These are phyloP conservation scores for Drosophila bocqueti DNA, from an alignment of 1,140 invertebrate genomes.

Conservation along the genomic window DNA sequence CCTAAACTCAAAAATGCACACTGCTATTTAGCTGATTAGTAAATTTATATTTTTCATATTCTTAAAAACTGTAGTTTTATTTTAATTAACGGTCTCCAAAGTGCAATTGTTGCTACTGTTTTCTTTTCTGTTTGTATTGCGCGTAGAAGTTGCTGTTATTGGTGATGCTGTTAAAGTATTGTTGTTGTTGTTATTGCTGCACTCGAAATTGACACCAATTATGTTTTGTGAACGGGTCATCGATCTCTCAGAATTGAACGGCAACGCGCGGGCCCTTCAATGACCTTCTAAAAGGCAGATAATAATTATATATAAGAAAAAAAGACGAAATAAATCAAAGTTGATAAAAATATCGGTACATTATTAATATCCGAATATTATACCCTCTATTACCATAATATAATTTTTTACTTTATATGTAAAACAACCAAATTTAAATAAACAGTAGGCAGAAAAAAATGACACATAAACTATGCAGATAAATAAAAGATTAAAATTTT, in stretches of 20 bases:
- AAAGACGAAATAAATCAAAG: background rate
- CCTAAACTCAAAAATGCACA: background rate
- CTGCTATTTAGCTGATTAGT: background rate
- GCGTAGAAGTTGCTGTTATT: slow-evolving; percentile 9
- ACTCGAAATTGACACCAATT: slow-evolving; percentile 72
- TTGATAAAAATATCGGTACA: background rate
- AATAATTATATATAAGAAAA: background rate
- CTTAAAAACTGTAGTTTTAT: too few relatives aligned
- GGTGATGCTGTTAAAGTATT: background rate
- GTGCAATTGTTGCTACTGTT: slow-evolving; percentile 8
- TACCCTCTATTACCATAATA: background rate
- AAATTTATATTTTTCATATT: background rate
- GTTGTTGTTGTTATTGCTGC: slow-evolving; percentile 4
- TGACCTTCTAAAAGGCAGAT: slow-evolving; percentile 60
- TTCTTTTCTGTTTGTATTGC: slow-evolving; percentile 1
- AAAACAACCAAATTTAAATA: background rate
- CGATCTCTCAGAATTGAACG: slow-evolving; percentile 53
- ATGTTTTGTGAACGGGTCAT: slow-evolving; percentile 57
- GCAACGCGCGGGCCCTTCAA: slow-evolving; percentile 41
- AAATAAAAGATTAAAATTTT: too few relatives aligned
- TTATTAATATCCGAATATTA: background rate
- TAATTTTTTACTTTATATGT: background rate
- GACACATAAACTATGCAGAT: too few relatives aligned
- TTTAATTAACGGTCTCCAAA: slow-evolving; percentile 25
- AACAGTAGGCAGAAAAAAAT: too few relatives aligned